Evolutionary conservation across 92 coral and sea anemone species (phyloP).

Genomic region (Porites cylindrica): DNA sequence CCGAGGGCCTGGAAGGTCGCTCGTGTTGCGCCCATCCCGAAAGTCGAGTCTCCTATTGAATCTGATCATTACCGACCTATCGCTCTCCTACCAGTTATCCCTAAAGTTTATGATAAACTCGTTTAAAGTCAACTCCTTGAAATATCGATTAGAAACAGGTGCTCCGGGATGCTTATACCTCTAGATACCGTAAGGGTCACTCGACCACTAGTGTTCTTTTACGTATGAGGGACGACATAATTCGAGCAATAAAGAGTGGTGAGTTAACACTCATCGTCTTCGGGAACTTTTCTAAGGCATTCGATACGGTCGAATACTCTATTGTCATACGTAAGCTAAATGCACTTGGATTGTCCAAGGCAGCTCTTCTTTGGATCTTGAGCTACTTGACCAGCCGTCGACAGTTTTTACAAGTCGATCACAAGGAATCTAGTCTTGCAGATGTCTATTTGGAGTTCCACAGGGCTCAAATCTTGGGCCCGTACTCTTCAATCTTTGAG

Average conservation of each 20-base stretch:
- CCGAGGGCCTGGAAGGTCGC: slow-evolving; percentile 64
- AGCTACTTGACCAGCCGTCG: slow-evolving; percentile 25
- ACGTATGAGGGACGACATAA: slow-evolving; percentile 62
- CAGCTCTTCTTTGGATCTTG: neutral
- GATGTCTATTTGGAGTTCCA: slow-evolving; percentile 18
- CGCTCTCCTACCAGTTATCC: slow-evolving; percentile 58
- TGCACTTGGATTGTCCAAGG: slow-evolving; percentile 21
- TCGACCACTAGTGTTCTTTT: slow-evolving; percentile 29
- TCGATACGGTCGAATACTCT: slow-evolving; percentile 50
- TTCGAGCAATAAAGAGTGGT: slow-evolving; percentile 61
- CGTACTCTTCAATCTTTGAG: neutral
- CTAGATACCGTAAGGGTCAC: slow-evolving; percentile 19
- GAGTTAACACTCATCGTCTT: slow-evolving; percentile 38
- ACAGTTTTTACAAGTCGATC: slow-evolving; percentile 24
- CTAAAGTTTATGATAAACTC: slow-evolving; percentile 54
- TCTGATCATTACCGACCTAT: slow-evolving; percentile 53
- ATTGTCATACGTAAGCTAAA: slow-evolving; percentile 44
- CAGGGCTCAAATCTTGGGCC: neutral
- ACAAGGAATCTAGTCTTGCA: slow-evolving; percentile 30
- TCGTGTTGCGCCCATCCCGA: slow-evolving; percentile 45
- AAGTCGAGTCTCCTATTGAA: slow-evolving; percentile 42
- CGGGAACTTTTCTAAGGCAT: slow-evolving; percentile 67
- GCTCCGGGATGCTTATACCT: slow-evolving; percentile 9
- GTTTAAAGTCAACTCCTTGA: slow-evolving; percentile 52
- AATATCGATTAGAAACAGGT: slow-evolving; percentile 35